These are phyloP conservation scores for Ataeniobius toweri DNA, from an alignment of 2,797 vertebrate genomes.

Conservation along the genomic window DNA sequence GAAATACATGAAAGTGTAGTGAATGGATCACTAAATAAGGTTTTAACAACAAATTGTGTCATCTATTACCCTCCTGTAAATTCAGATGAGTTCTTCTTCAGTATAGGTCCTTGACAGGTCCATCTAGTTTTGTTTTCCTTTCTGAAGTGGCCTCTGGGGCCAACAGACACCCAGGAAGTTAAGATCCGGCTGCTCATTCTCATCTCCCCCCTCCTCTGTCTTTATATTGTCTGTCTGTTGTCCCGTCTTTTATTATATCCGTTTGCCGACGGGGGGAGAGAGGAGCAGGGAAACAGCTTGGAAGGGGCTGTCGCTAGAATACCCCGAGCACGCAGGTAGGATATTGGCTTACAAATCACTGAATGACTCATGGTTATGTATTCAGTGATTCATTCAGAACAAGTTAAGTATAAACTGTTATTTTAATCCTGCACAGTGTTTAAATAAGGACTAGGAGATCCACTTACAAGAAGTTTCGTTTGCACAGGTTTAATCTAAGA, in stretches of 20 bases:
- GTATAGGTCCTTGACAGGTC: conserved; percentile 46
- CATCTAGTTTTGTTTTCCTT: conserved; percentile 46
- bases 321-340: conserved; percentile 34
- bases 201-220: conserved; percentile 25
- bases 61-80: too few relatives aligned
- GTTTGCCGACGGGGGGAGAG: conserved; percentile 41
- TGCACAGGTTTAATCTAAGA: background rate
- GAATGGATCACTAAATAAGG: too few relatives aligned
- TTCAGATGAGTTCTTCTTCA: background rate
- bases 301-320: conserved; percentile 36
- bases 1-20: too few relatives aligned
- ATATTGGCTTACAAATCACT: conserved; percentile 41
- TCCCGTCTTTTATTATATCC: conserved; percentile 48
- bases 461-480: conserved; percentile 5
- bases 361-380: conserved; percentile 13
- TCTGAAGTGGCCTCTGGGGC: conserved; percentile 42
- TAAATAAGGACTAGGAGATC: conserved; percentile 16
- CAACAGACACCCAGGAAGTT: conserved; percentile 45
- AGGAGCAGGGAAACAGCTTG: conserved; percentile 11
- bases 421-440: conserved; percentile 25
- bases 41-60: too few relatives aligned
- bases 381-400: conserved; percentile 19
- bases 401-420: conserved; percentile 27
- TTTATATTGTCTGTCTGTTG: conserved; percentile 40
- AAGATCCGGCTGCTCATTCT: conserved; percentile 45